phyloP scores from a whole-genome alignment of 2,113 vertebrate species.

The Gopherus flavomarginatus region DNA sequence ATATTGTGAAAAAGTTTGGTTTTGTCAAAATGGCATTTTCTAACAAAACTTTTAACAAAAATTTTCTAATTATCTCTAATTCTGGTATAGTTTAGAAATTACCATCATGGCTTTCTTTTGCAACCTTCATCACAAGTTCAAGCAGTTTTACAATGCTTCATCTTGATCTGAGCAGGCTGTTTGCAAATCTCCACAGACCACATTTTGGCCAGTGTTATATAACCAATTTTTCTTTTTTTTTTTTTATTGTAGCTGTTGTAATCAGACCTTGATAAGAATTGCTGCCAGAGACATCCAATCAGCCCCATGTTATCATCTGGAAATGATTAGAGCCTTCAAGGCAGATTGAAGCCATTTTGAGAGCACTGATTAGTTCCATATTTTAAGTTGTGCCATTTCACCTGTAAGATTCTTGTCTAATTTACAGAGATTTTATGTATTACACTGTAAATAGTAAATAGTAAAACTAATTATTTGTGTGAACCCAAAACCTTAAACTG shows the following conservation, averaged over 20 bases:
- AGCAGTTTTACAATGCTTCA: conserved; percentile 2
- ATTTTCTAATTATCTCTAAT: background rate
- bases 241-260: conserved; percentile 46
- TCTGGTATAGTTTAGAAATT: conserved; percentile 3
- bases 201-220: conserved; percentile 31
- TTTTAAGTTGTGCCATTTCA: conserved; percentile 83
- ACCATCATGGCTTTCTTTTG: conserved; percentile 9
- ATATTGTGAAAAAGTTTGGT: background rate
- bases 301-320: conserved; percentile 81
- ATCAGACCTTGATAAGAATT: conserved; percentile 55
- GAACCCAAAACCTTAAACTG: conserved; percentile 62
- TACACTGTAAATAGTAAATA: conserved; percentile 71
- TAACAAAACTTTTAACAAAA: background rate
- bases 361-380: conserved; percentile 88
- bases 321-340: conserved; percentile 83
- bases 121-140: background rate
- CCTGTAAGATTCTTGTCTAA: conserved; percentile 70
- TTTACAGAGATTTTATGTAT: conserved; percentile 66
- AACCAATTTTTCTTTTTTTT: conserved; percentile 32
- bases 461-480: conserved; percentile 67
- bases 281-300: conserved; percentile 67
- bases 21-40: background rate
- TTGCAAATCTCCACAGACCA: conserved; percentile 17
- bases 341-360: conserved; percentile 89
- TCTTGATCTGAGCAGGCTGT: background rate